Evolutionary conservation across 2,888 invertebrate species (phyloP).

Genomic region (Clusia tigrina): DNA sequence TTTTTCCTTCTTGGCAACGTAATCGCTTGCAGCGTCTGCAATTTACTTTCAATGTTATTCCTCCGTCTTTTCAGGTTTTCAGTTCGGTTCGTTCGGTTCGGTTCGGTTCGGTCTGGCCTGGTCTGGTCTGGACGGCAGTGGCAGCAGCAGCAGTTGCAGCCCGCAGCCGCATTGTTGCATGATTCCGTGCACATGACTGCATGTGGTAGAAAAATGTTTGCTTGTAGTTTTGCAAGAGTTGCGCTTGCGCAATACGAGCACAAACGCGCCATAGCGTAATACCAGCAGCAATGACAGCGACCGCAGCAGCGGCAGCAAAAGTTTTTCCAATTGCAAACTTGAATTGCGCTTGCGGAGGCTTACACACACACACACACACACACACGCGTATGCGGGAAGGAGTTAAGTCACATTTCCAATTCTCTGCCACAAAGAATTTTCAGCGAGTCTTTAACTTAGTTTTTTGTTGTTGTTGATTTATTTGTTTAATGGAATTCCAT

Average conservation of each 20-base stretch:
- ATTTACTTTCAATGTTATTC: slow-evolving; percentile 23
- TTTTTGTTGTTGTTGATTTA: no score
- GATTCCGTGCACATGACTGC: background rate
- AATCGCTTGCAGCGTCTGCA: background rate
- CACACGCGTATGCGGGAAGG: no score
- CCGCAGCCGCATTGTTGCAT: slow-evolving; percentile 3
- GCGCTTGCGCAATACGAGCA: slow-evolving; percentile 8
- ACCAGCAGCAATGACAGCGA: background rate
- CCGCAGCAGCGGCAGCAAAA: background rate
- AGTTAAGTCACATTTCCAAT: no score
- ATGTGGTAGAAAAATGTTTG: background rate
- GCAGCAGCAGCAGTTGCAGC: background rate
- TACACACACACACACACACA: no score
- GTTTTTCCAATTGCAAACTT: background rate
- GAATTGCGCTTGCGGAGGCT: background rate
- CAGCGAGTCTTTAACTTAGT: no score
- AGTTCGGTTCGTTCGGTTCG: slow-evolving; percentile 4
- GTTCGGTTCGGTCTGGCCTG: no score
- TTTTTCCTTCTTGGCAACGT: background rate
- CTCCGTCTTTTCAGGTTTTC: background rate
- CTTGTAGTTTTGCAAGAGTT: background rate
- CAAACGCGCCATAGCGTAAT: background rate
- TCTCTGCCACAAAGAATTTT: no score
- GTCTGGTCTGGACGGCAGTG: background rate
- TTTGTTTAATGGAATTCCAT: no score